Percentiles rank a stretch among this genome's conserved stretches.
phyloP scores from a whole-genome alignment of 2,888 invertebrate species.

The Cantharis lateralis region DNA sequence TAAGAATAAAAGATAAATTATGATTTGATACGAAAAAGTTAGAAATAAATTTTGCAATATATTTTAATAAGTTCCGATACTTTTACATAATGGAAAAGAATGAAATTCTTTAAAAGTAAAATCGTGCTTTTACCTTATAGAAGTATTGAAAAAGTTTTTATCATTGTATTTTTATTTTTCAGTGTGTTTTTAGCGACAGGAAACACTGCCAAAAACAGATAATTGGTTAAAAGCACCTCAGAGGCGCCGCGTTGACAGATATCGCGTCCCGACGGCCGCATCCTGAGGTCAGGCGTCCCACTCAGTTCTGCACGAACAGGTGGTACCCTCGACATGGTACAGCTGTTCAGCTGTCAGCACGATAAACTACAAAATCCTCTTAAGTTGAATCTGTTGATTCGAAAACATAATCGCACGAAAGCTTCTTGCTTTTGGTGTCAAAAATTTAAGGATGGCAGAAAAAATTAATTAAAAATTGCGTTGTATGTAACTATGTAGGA shows the following conservation, averaged over 20 bases:
- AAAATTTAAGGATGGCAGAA: constrained; percentile 22
- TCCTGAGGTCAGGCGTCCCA: constrained; percentile 43
- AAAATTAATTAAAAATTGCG: constrained; percentile 30
- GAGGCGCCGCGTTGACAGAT: constrained; percentile 42
- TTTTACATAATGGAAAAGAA: neutral
- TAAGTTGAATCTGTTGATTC: constrained; percentile 30
- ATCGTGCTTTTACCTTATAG: neutral
- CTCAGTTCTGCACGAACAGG: constrained; percentile 48
- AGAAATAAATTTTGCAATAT: neutral
- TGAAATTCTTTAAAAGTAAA: neutral
- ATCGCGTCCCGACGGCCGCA: constrained; percentile 42
- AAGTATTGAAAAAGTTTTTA: neutral
- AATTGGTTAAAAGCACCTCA: constrained; percentile 43
- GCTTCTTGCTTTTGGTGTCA: constrained; percentile 16
- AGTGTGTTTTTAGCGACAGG: neutral
- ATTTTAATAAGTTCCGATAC: neutral
- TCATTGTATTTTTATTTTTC: constrained; percentile 10
- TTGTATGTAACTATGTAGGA: constrained; percentile 47
- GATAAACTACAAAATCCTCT: constrained; percentile 30
- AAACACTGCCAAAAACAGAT: constrained; percentile 30
- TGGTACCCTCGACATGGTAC: constrained; percentile 49
- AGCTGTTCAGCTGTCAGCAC: constrained; percentile 43
- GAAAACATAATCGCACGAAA: constrained; percentile 11
- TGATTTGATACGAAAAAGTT: neutral
- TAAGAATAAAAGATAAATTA: neutral